Evolutionary conservation across 1,140 invertebrate species (phyloP), one percentile per base, ranked within the genome.

Genomic region (Panagrolaimus sp.): DNA sequence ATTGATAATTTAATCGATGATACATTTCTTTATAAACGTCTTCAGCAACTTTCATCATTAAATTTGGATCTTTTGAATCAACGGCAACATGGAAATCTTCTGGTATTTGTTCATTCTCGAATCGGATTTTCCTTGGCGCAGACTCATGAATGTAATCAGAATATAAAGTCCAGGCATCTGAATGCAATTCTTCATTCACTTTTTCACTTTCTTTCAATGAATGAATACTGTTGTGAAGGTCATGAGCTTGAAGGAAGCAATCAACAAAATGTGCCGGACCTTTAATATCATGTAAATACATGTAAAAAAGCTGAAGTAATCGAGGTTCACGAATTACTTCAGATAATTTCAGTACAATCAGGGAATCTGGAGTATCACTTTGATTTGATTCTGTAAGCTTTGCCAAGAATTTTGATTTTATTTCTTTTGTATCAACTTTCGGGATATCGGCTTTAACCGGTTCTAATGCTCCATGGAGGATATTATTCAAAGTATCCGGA

Each of bases 1-100:
- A 77, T 15, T 64, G 69, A 45, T 79, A 76, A 32, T 76, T 77
- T 12, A 76, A 63, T 28, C 72, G 12, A 7, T 79, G 73, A 67
- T 79, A 78, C 28, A 79, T 43, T 32, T 76, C 43, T 38, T 46
- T 75, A 58, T 67, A 73, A 15, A 73, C 26, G 45, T n/a, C 15
- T 48, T 43, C 65, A 17, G 65, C 24, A 4, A 69, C 44, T 38
- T 32, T 46, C 28, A 48, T 43, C 68, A 44, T 32, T 62, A 14
- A 69, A 12, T 44, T 44, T 45, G 45, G 46, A 28, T 38, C 28
- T 48, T 44, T 70, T 9, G 24, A n/a, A 48, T 70, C 43, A n/a
- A 26, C 62, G 1, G 32, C 26, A 17, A 17, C 8, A 73, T 43
- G 32, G 63, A 75, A 78, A 28, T 75, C 71, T 46, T 52, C 38